These are phyloP conservation scores for Indri indri DNA, from an alignment of 2,113 vertebrate species.

Conservation along the genomic window DNA sequence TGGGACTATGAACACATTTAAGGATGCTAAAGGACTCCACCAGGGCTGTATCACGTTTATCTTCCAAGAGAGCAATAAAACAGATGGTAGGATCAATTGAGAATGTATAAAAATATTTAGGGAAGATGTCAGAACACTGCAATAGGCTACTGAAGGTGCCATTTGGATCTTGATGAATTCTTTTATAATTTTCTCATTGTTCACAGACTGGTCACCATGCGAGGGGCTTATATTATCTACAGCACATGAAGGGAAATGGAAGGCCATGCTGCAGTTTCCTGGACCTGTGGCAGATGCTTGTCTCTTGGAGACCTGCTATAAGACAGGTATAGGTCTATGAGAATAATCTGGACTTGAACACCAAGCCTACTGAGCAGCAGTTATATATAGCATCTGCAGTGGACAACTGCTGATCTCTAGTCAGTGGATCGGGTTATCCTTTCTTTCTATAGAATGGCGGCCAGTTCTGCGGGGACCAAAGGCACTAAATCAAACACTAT, in stretches of 20 bases:
- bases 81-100: slow-evolving; percentile 50
- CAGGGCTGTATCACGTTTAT: slow-evolving; percentile 18
- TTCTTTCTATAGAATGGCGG: neutral
- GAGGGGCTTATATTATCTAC: neutral
- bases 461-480: neutral
- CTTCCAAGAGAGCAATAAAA: slow-evolving; percentile 66
- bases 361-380: neutral
- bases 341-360: neutral
- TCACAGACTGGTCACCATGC: neutral
- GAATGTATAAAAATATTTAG: neutral
- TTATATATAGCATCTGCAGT: neutral
- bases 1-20: slow-evolving; percentile 35
- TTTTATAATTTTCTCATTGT: neutral
- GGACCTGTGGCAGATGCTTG: neutral
- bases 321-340: neutral
- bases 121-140: neutral
- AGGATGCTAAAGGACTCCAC: slow-evolving; percentile 15
- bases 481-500: neutral
- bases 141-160: neutral
- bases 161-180: neutral
- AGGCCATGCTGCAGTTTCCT: neutral
- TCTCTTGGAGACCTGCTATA: neutral
- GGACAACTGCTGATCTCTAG: neutral
- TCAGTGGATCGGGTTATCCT: neutral
- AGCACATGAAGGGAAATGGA: neutral